A percentile compares a stretch with the other conserved stretches of the same genome.
Evolutionary conservation across 2,797 vertebrate species (phyloP).

Genomic region (Sarcophilus harrisii): DNA sequence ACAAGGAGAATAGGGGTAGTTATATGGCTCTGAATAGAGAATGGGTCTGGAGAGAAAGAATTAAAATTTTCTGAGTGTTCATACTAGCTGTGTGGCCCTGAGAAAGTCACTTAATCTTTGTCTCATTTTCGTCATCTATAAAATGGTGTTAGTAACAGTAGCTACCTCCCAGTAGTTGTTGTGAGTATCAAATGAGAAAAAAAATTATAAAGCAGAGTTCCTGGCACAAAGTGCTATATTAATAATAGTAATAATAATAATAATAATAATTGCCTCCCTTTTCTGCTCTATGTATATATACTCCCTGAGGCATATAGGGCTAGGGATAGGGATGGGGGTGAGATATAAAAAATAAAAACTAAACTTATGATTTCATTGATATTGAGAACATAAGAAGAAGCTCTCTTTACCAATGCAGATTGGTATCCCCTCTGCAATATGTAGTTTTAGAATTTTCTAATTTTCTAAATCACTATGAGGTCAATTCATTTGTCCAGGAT

Average conservation of each 20-base stretch:
- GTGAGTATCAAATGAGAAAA: not conserved
- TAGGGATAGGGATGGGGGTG: not conserved
- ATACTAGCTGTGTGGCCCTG: not conserved
- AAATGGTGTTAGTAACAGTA: not conserved
- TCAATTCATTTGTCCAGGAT: not conserved
- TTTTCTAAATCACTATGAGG: not conserved
- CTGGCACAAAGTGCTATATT: not conserved
- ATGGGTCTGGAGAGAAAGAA: not conserved
- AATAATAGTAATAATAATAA: not conserved
- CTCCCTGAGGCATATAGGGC: not conserved
- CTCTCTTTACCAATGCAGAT: not conserved
- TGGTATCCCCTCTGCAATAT: not conserved
- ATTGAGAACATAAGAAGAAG: not conserved
- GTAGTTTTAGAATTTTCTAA: not conserved
- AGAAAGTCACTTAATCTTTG: not conserved
- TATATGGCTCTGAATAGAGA: not conserved
- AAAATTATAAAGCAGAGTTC: not conserved
- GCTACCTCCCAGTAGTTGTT: not conserved
- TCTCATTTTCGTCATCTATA: not conserved
- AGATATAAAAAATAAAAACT: not conserved
- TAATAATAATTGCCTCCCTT: not conserved
- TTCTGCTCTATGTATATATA: not conserved
- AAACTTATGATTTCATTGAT: not conserved
- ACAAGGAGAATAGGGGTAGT: not conserved
- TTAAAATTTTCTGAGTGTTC: not conserved